Evolutionary conservation across 2,113 vertebrate species (phyloP), one percentile per base, ranked within the genome.

Genomic region (Corvus moneduloides): DNA sequence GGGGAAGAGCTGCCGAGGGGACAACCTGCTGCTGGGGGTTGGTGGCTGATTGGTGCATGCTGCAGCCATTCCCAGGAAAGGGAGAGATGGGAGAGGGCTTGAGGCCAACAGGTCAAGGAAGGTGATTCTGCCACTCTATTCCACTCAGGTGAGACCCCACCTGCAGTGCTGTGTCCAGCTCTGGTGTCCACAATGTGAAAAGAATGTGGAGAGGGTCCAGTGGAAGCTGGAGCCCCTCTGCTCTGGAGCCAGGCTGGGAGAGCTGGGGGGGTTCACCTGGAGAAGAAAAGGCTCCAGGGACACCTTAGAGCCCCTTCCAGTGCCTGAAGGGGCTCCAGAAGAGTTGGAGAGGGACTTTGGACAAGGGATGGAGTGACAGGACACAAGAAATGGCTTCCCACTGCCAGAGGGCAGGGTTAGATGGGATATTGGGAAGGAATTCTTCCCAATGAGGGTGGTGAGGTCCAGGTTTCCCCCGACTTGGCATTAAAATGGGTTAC

Each of bases 1-100:
- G 1, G 24, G 11, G 7, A 64, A 59, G 49, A 49, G 43, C 23
- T 59, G 58, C 54, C 0, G 0, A n/a, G 48, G 22, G 61, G 13
- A 41, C 33, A 37, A 10, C 11, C 21, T 37, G 20, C 46, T 81
- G 28, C 16, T 23, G 28, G 44, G 59, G 18, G 26, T 14, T 44
- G 37, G n/a, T 23, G 27, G 23, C 41, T 43, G 54, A 10, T 4
- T 62, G n/a, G 30, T 41, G 30, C 8, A 1, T 18, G 30, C 21
- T 59, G 61, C 21, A 44, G 24, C 27, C 62, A 20, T 66, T 66
- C 24, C 51, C 22, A 26, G 46, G 62, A 61, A 61, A 13, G 18
- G 14, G 3, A 71, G 21, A 39, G 44, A 41, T 9, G 15, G n/a
- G n/a, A 74, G 14, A 78, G 26, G 11, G 6, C n/a, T 89, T 55